A percentile compares a stretch with the other conserved stretches of the same genome.
These are phyloP conservation scores for Oncorhynchus gorbuscha DNA, from an alignment of 2,113 vertebrate species.

Conservation along the genomic window DNA sequence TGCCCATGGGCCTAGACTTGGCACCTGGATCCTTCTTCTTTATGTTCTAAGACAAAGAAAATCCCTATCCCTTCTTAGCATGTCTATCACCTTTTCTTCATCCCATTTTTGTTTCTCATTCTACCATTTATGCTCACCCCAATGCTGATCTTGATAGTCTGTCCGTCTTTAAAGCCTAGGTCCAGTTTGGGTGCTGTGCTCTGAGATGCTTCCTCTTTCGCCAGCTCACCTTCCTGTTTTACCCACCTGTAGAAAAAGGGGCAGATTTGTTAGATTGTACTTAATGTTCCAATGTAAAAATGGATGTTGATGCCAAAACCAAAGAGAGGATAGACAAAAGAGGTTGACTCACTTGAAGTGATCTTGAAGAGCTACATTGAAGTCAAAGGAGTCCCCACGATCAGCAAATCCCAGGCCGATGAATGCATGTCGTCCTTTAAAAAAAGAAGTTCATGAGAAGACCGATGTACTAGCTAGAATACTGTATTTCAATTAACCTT, in stretches of 20 bases:
- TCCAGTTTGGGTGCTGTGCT: conserved; percentile 84
- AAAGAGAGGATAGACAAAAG: neutral
- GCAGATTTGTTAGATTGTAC: neutral
- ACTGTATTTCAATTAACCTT: neutral
- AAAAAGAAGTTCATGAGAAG: neutral
- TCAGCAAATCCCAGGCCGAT: conserved; percentile 93
- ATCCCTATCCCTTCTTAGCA: neutral
- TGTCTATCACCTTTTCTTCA: neutral
- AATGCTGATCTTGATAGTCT: conserved; percentile 95
- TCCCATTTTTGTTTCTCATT: neutral
- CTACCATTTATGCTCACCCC: conserved; percentile 75
- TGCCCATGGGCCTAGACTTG: conserved; percentile 63
- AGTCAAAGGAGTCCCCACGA: conserved; percentile 95
- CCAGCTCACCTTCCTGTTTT: conserved; percentile 89
- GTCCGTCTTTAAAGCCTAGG: conserved; percentile 95
- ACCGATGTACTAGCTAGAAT: neutral
- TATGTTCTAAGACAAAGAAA: conserved; percentile 76
- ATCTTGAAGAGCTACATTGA: conserved; percentile 94
- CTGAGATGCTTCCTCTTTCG: conserved; percentile 76
- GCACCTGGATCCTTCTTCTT: conserved; percentile 86
- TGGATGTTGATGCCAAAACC: neutral
- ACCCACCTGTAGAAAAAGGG: conserved; percentile 82
- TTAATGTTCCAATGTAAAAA: neutral
- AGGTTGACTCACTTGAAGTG: conserved; percentile 91
- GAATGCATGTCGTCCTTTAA: conserved; percentile 88